Evolutionary conservation across 2,113 vertebrate species (phyloP).

Genomic region (Corythoichthys haematopterus): DNA sequence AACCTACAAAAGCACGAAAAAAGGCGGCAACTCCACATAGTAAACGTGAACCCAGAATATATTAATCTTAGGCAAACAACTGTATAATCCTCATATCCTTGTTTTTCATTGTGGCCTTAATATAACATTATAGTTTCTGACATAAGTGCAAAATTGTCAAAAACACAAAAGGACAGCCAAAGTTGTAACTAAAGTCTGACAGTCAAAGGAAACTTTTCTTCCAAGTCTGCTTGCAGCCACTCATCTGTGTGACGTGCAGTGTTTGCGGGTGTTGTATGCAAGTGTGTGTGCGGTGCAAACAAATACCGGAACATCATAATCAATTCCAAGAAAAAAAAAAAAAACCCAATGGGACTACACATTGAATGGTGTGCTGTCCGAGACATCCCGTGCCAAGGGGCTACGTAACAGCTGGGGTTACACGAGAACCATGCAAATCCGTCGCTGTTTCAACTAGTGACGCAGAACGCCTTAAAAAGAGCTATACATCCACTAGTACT

Average conservation of each 20-base stretch:
- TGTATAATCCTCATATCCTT: too few species aligned
- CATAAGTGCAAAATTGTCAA: background rate
- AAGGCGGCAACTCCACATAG: too few species aligned
- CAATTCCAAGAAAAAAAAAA: constrained; percentile 40
- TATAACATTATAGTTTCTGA: background rate
- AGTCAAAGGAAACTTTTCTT: constrained; percentile 48
- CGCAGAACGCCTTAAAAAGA: constrained; percentile 36
- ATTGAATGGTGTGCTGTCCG: constrained; percentile 11
- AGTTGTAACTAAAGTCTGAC: background rate
- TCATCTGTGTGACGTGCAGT: constrained; percentile 61
- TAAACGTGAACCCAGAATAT: too few species aligned
- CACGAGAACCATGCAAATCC: constrained; percentile 41
- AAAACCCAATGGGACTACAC: constrained; percentile 14
- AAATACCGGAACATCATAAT: constrained; percentile 29
- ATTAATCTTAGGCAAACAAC: too few species aligned
- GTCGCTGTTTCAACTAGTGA: constrained; percentile 32
- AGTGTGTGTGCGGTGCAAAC: constrained; percentile 63
- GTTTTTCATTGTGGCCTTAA: background rate
- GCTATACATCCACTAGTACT: constrained; percentile 50
- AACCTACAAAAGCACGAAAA: too few species aligned
- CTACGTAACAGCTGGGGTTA: constrained; percentile 1
- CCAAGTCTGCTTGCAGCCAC: constrained; percentile 43
- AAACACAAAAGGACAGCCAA: constrained; percentile 4
- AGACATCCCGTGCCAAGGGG: constrained; percentile 58
- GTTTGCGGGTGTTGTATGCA: constrained; percentile 72